Evolutionary conservation across 2,888 invertebrate species (phyloP).

Genomic region (Choreutis nemorana): DNA sequence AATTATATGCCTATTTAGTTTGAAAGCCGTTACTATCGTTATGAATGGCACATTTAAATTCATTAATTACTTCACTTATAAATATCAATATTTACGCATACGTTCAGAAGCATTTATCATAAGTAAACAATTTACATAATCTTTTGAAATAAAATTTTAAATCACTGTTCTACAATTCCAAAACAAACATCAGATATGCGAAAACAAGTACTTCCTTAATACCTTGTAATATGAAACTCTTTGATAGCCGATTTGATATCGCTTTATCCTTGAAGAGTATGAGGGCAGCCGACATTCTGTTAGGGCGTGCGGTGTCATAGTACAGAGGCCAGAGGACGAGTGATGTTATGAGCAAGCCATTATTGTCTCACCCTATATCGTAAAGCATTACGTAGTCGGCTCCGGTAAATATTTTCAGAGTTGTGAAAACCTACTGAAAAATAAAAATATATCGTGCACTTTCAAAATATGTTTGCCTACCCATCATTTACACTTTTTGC

Average conservation of each 20-base stretch:
- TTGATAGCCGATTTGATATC: conserved; percentile 1
- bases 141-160: too few relatives aligned
- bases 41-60: too few relatives aligned
- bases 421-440: conserved; percentile 33
- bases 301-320: conserved; percentile 35
- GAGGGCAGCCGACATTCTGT: conserved; percentile 10
- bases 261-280: too few relatives aligned
- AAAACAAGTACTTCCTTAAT: conserved; percentile 37
- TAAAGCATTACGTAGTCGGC: conserved; percentile 63
- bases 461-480: too few relatives aligned
- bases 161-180: too few relatives aligned
- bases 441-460: neutral
- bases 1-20: too few relatives aligned
- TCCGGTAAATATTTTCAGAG: conserved; percentile 40
- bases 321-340: conserved; percentile 54
- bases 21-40: too few relatives aligned
- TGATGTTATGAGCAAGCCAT: conserved; percentile 67
- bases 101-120: too few relatives aligned
- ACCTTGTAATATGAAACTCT: conserved; percentile 29
- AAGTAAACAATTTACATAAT: too few relatives aligned
- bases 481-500: too few relatives aligned
- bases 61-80: too few relatives aligned
- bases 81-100: too few relatives aligned
- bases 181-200: conserved; percentile 36
- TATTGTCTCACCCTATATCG: conserved; percentile 67